Percentiles rank a stretch among this genome's conserved stretches.
phyloP scores from a whole-genome alignment of 2,888 invertebrate genomes.

The Autographa pulchrina region DNA sequence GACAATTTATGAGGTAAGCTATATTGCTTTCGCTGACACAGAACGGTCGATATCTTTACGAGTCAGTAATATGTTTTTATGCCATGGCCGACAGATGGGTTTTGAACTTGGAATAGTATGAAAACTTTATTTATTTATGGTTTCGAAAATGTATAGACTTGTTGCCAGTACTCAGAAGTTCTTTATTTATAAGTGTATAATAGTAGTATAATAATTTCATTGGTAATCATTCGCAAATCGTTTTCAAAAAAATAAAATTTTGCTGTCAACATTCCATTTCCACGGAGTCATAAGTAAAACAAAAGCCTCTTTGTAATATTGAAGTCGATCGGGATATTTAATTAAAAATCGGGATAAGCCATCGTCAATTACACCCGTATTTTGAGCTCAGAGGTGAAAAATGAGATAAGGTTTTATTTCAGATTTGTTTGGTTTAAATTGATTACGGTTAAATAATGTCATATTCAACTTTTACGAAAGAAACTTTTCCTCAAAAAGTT shows the following conservation, averaged over 20 bases:
- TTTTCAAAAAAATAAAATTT: conserved; percentile 40
- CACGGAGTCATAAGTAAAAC: conserved; percentile 52
- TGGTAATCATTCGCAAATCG: neutral
- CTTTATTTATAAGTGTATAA: no score
- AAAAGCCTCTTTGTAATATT: conserved; percentile 59
- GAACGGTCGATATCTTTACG: conserved; percentile 58
- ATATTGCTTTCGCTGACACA: conserved; percentile 67
- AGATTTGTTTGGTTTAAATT: conserved; percentile 28
- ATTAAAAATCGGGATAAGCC: conserved; percentile 65
- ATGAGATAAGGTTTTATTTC: conserved; percentile 29
- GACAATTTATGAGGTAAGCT: conserved; percentile 71
- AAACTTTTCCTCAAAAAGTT: no score
- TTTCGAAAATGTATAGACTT: neutral
- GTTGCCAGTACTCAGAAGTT: no score
- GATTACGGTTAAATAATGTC: neutral
- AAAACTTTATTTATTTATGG: neutral
- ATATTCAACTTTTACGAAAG: no score
- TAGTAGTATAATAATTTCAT: no score
- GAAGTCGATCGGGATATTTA: conserved; percentile 67
- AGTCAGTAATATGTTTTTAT: conserved; percentile 52
- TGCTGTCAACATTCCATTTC: conserved; percentile 32
- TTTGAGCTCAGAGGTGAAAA: conserved; percentile 23
- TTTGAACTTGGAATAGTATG: neutral
- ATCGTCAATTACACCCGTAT: conserved; percentile 44
- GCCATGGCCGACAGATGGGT: conserved; percentile 38